Conservation (phyloP, 2,888 invertebrate genomes). For the Cancer borealis region DNA sequence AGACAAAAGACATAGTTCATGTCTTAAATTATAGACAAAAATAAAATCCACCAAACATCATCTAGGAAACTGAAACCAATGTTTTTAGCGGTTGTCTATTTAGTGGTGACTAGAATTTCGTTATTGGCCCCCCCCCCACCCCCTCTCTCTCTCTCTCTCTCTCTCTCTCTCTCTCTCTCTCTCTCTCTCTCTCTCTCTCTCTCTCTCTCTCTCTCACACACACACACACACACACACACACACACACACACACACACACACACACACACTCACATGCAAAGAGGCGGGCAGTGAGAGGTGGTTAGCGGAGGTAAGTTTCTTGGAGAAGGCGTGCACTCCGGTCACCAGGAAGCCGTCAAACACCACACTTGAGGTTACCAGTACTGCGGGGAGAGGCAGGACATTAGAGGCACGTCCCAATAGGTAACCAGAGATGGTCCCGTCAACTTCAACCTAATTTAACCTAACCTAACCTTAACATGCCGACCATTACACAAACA, state of each 20-base stretch:
- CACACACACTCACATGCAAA: constrained; percentile 55
- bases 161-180: too few relatives aligned
- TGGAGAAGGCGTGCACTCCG: constrained; percentile 73
- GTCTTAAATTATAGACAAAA: background rate
- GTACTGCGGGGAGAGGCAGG: constrained; percentile 58
- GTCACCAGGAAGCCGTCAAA: constrained; percentile 76
- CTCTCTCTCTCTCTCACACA: too few relatives aligned
- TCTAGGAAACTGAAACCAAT: background rate
- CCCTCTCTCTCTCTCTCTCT: too few relatives aligned
- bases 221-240: too few relatives aligned
- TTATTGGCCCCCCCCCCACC: background rate
- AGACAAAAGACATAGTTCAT: background rate
- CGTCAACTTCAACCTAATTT: background rate
- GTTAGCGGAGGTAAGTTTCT: constrained; percentile 56
- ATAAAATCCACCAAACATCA: background rate
- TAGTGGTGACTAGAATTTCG: too few relatives aligned
- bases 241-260: constrained; percentile 54
- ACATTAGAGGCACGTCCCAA: background rate
- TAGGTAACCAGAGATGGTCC: background rate
- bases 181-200: too few relatives aligned
- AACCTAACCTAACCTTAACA: too few relatives aligned
- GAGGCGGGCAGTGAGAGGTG: constrained; percentile 69
- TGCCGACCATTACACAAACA: background rate
- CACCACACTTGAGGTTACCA: constrained; percentile 65
- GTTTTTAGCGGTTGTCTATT: too few relatives aligned